Evolutionary conservation across 2,888 invertebrate genomes (phyloP).

Genomic region (Cremastinae sp.): DNA sequence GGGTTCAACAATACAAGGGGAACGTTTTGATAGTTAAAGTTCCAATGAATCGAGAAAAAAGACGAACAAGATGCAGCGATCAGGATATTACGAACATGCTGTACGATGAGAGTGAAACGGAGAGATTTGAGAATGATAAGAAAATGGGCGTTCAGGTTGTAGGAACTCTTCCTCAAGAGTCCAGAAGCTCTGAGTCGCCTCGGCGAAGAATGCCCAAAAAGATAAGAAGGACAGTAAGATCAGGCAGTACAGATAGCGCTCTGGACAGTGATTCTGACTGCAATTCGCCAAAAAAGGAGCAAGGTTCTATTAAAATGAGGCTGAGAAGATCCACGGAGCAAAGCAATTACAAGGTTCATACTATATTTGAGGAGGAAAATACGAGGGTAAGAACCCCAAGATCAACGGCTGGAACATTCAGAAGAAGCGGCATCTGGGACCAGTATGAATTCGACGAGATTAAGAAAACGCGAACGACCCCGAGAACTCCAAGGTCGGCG

Average conservation of each 20-base stretch:
- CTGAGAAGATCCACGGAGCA: conserved; percentile 70
- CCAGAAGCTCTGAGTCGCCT: background rate
- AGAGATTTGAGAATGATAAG: conserved; percentile 28
- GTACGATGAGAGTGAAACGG: conserved; percentile 45
- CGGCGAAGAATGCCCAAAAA: background rate
- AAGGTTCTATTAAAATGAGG: conserved; percentile 62
- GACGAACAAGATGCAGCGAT: conserved; percentile 50
- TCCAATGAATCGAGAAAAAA: conserved; percentile 53
- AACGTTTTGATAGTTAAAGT: conserved; percentile 58
- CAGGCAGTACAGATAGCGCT: background rate
- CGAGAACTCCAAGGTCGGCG: conserved; percentile 24
- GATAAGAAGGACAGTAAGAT: background rate
- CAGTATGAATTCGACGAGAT: conserved; percentile 24
- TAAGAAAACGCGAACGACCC: background rate
- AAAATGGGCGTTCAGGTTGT: background rate
- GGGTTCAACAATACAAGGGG: conserved; percentile 51
- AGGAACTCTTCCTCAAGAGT: background rate
- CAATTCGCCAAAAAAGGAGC: conserved; percentile 26
- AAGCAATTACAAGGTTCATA: conserved; percentile 69
- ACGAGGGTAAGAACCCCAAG: conserved; percentile 33
- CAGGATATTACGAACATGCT: conserved; percentile 37
- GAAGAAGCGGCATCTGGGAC: conserved; percentile 34
- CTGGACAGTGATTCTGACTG: background rate
- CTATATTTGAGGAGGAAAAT: conserved; percentile 52
- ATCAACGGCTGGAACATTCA: conserved; percentile 34